Conservation (phyloP, 2,113 vertebrate genomes). For the Panurus biarmicus region DNA sequence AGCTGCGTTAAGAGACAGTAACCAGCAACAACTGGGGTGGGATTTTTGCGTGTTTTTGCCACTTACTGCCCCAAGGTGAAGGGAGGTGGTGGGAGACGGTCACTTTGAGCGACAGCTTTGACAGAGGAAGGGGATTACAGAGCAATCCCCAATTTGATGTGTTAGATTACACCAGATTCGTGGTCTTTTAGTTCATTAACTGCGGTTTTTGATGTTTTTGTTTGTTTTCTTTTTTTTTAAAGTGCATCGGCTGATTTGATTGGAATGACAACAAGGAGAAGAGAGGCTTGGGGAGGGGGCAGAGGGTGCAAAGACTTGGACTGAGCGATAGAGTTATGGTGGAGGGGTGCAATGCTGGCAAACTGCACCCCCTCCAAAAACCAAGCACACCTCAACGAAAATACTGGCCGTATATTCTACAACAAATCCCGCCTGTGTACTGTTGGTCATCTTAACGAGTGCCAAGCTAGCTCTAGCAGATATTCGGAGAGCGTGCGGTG, state of each 20-base stretch:
- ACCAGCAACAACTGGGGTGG: not conserved
- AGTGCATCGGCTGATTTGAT: slow-evolving; percentile 63
- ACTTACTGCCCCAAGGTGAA: not conserved
- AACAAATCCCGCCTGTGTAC: slow-evolving; percentile 41
- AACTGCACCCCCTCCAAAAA: slow-evolving; percentile 9
- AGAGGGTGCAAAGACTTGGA: slow-evolving; percentile 25
- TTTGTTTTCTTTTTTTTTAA: slow-evolving; percentile 28
- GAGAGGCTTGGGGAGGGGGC: not conserved
- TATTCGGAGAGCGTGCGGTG: slow-evolving; percentile 26
- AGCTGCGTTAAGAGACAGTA: slow-evolving; percentile 28
- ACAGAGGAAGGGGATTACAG: not conserved
- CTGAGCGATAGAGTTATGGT: slow-evolving; percentile 30
- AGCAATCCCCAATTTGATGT: not conserved
- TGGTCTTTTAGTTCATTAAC: slow-evolving; percentile 33
- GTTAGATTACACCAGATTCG: not conserved
- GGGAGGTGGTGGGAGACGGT: not conserved
- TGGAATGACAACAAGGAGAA: slow-evolving; percentile 38
- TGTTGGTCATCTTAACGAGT: slow-evolving; percentile 30
- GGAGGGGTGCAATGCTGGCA: slow-evolving; percentile 32
- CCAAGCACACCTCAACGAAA: slow-evolving; percentile 49
- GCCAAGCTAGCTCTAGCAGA: slow-evolving; percentile 63
- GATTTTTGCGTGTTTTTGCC: not conserved
- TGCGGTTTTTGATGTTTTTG: not conserved
- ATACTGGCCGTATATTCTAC: slow-evolving; percentile 69
- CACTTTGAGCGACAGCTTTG: not conserved